Evolutionary conservation across 2,113 vertebrate species (phyloP).

Genomic region (Syngnathus floridae): DNA sequence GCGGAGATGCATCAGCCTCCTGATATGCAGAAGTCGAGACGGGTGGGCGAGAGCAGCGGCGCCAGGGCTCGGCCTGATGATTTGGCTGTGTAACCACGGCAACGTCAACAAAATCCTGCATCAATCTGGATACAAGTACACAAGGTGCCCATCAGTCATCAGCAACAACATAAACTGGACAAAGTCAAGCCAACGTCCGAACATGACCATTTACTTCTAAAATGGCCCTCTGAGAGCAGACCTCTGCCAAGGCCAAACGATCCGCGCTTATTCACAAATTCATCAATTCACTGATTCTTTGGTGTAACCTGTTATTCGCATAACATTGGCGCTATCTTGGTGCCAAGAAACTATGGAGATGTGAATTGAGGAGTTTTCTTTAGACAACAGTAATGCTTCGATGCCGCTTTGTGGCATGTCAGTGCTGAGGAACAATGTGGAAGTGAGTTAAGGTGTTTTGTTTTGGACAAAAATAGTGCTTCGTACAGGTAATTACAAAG

Average conservation of each 20-base stretch:
- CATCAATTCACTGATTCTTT: not conserved
- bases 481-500: not conserved
- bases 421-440: not conserved
- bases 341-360: not conserved
- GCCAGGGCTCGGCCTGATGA: slow-evolving; percentile 78
- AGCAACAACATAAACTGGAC: not conserved
- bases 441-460: not conserved
- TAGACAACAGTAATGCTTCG: not conserved
- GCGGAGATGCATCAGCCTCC: slow-evolving; percentile 79
- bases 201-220: not conserved
- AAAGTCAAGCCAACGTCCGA: slow-evolving; percentile 5
- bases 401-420: not conserved
- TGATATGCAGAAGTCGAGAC: slow-evolving; percentile 71
- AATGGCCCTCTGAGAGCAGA: not conserved
- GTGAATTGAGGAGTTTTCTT: not conserved
- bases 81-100: slow-evolving; percentile 77
- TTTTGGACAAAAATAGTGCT: not conserved
- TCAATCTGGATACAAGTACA: slow-evolving; percentile 18
- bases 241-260: not conserved
- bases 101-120: slow-evolving; percentile 11
- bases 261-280: not conserved
- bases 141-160: not conserved
- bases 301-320: not conserved
- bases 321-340: not conserved
- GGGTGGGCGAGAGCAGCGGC: slow-evolving; percentile 73